Evolutionary conservation across 2,888 invertebrate species (phyloP), one percentile per base, ranked within the genome.

Genomic region (Belgica antarctica): DNA sequence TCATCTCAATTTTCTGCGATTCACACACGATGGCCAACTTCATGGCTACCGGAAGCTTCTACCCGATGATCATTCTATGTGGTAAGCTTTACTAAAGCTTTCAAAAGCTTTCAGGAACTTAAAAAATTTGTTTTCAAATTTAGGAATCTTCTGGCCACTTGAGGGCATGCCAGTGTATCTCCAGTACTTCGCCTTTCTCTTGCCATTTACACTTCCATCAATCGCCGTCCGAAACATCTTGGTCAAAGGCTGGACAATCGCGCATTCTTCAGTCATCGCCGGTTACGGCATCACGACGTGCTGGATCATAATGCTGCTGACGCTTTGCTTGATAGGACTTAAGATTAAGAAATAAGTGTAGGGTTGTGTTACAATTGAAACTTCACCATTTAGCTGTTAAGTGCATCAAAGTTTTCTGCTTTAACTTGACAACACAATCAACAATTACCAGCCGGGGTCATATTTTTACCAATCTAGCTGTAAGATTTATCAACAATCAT

Each of bases 1-100:
- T 92, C 41, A 87, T 94, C 63, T 93, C 94, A 0, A 86, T 92
- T 0, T 81, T 89, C 73, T 91, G 91, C 75, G 84, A 86, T 22
- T 88, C 89, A 28, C 92, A 93, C 74, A 87, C 87, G 0, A 83
- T 89, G 75, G 89, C 94, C 0, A 92, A 94, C 82, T 93, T 92
- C 77, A 84, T 90, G 10, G 86, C 93, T 0, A 87, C 94, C 0
- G 95, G 95, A 12, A 90, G 90, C 72, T 94, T 95, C 77, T 95
- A 94, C 76, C 94, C 95, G 0, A 88, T 93, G 83, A 86, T 95
- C 72, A 81, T 96, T 72, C 81, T 94, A 4, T 91, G 92, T 77
- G 94, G 94, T 93, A 78, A 82, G 86, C 17, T 22, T 8, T 22
- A n/a, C 63, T 36, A 25, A 34, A 19, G 12, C 1, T 59, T 19